Percentiles rank a stretch among this genome's conserved stretches.
Conservation (phyloP, 2,888 invertebrate genomes). For the Phymatocera aterrima region DNA sequence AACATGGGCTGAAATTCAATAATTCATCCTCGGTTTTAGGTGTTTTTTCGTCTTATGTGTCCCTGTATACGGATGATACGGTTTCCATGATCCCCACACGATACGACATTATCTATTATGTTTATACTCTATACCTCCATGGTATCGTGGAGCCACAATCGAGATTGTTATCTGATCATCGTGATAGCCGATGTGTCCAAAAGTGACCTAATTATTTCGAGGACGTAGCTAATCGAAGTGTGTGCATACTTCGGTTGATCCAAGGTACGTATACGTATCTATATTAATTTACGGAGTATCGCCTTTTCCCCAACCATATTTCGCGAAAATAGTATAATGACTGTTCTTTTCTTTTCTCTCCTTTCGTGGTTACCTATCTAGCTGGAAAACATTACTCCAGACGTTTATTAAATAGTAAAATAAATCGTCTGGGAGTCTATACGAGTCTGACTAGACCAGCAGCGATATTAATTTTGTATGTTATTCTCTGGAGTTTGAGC, state of each 20-base stretch:
- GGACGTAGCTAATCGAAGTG: neutral
- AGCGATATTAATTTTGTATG: neutral
- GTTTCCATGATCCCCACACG: neutral
- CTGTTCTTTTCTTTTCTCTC: neutral
- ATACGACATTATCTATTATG: neutral
- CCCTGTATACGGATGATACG: neutral
- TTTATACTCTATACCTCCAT: neutral
- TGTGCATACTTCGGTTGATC: neutral
- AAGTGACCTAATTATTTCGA: slow-evolving; percentile 10
- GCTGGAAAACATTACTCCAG: neutral
- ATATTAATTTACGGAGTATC: no score
- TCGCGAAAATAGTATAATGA: neutral
- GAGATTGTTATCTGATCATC: slow-evolving; percentile 14
- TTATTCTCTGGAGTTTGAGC: neutral
- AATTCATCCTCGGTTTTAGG: neutral
- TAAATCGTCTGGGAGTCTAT: neutral
- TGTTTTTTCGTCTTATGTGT: neutral
- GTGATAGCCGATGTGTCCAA: neutral
- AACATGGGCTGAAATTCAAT: neutral
- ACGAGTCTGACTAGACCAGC: neutral
- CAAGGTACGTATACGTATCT: no score
- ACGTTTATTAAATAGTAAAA: slow-evolving; percentile 10
- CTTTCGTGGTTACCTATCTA: neutral
- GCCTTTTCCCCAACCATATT: neutral
- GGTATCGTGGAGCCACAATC: no score